Percentiles rank a stretch among this genome's conserved stretches.
Evolutionary conservation across 2,888 invertebrate genomes (phyloP).

Genomic region (Eupithecia subfuscata): DNA sequence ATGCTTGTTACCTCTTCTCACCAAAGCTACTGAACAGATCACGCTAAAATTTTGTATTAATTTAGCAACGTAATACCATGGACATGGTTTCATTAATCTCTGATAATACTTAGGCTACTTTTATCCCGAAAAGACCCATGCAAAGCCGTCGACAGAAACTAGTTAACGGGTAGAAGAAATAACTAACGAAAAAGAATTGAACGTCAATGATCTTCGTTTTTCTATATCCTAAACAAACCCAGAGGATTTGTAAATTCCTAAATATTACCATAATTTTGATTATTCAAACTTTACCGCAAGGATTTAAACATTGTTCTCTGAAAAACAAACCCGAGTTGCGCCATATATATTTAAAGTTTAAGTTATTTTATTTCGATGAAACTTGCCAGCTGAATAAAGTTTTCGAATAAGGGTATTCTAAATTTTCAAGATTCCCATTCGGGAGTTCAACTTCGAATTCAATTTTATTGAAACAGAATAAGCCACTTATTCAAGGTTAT

Average conservation of each 20-base stretch:
- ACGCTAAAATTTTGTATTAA: too few relatives aligned
- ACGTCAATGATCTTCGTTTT: background rate
- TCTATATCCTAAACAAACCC: slow-evolving; percentile 37
- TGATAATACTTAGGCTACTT: background rate
- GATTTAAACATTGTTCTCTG: slow-evolving; percentile 34
- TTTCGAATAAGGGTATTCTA: slow-evolving; percentile 29
- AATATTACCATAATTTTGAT: slow-evolving; percentile 26
- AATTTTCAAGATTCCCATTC: slow-evolving; percentile 30
- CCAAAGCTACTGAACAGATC: too few relatives aligned
- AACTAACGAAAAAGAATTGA: background rate
- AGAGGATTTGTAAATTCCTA: slow-evolving; percentile 1
- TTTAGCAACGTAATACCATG: background rate
- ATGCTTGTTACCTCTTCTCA: too few relatives aligned
- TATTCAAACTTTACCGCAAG: slow-evolving; percentile 26
- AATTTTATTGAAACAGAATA: background rate
- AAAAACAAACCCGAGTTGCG: slow-evolving; percentile 32
- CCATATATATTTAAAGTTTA: slow-evolving; percentile 40
- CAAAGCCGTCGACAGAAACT: background rate
- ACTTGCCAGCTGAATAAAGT: slow-evolving; percentile 37
- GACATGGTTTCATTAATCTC: background rate
- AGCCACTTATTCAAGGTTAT: background rate
- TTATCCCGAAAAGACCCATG: background rate
- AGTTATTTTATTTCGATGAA: slow-evolving; percentile 35
- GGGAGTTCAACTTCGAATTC: slow-evolving; percentile 2
- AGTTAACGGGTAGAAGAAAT: background rate